Base-by-base conservation (phyloP, 2,797 vertebrate genomes). In the Artibeus jamaicensis region DNA sequence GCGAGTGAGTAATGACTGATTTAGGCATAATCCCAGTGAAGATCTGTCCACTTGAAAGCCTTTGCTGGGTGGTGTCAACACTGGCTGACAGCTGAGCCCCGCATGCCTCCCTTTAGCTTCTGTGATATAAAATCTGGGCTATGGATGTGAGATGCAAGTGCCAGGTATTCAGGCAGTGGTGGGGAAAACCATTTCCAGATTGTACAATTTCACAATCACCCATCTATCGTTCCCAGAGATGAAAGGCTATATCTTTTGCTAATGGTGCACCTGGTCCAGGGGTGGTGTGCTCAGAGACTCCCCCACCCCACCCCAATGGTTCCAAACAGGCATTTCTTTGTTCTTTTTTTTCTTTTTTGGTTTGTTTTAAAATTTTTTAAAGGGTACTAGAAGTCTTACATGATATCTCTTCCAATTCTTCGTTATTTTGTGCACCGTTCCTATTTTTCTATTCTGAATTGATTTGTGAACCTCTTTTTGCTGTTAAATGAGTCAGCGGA, bases 1-100 rank as follows among this genome's bases (percentile, higher is more conserved):
- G 50, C 96, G 94, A 97, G 89, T 94, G 96, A 88, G 79, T 94
- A 84, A 94, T 2, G 78, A 93, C 65, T 92, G 65, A 95, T 96
- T 82, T 26, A 26, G 77, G 2, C 34, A 73, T 50, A 95, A 97
- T 53, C 74, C 74, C 96, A 94, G 93, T 3, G 18, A 93, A 53
- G 78, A 92, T 94, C 96, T 97, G 77, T 90, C 71, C 86, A 86
- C 86, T 86, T 53, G n/a, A 93, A 57, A 96, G 74, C 22, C n/a
- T 77, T 76, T 78, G 53, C 62, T 79, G 5, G 0, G 0, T 79
- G 73, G 29, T 77, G 42, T 91, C 82, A 44, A 86, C 65, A 46
- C 5, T 1, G 32, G 37, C 86, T 96, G 95, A 94, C 95, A 94
- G 91, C 92, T 82, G 91, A 94, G 59, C 32, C 37, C 15, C 0